These are phyloP conservation scores for Gymnodraco acuticeps DNA, from an alignment of 2,797 vertebrate genomes.

Conservation along the genomic window DNA sequence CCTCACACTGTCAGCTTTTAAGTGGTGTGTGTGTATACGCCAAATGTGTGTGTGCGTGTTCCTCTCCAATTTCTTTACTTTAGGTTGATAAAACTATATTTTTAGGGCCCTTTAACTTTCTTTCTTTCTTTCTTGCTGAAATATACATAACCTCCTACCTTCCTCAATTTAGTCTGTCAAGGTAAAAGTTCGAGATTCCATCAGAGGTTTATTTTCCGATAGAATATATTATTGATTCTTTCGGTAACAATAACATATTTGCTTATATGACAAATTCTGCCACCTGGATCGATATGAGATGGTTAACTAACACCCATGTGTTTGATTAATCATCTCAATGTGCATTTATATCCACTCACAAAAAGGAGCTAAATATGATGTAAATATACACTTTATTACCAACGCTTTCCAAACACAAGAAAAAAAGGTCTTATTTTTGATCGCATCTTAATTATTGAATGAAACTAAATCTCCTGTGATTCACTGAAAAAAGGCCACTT, in stretches of 20 bases:
- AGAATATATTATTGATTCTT: neutral
- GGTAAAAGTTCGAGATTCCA: neutral
- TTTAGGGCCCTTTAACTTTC: neutral
- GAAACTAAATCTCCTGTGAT: too few relatives aligned
- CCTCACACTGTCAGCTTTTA: constrained; percentile 40
- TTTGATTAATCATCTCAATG: too few relatives aligned
- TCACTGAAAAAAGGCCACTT: too few relatives aligned
- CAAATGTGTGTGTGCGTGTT: constrained; percentile 3
- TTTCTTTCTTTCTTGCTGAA: constrained; percentile 6
- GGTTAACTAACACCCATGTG: too few relatives aligned
- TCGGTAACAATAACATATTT: neutral
- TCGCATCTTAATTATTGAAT: too few relatives aligned
- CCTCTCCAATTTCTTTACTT: neutral
- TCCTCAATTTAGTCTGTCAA: constrained; percentile 4
- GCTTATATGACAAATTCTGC: neutral
- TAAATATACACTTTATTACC: too few relatives aligned
- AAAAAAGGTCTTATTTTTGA: too few relatives aligned
- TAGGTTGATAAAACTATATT: neutral
- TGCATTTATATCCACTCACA: too few relatives aligned
- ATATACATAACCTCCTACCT: neutral
- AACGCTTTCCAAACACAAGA: too few relatives aligned
- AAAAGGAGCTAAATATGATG: too few relatives aligned
- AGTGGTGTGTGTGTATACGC: constrained; percentile 10
- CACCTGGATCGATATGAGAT: neutral
- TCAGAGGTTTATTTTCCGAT: neutral